Base-by-base conservation (phyloP, 2,797 vertebrate species). In the Lycodopsis pacificus region DNA sequence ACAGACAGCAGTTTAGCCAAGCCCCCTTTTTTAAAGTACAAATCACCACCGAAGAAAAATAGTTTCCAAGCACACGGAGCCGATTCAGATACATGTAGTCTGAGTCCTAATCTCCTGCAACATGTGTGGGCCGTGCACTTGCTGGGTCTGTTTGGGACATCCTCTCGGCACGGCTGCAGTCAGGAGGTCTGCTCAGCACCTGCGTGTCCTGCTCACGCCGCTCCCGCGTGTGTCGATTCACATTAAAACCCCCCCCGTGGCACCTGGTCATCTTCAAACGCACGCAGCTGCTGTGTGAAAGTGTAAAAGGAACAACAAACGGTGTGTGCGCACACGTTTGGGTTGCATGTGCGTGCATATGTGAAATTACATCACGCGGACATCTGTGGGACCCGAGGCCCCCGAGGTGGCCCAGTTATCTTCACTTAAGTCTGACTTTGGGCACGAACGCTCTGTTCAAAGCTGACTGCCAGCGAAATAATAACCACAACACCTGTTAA, bases 161-260 rank as follows among this genome's bases (percentile, higher is more conserved):
- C 84, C 85, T 90, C 85, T 89, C 95, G 92, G 93, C 90, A 92
- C 77, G 12, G 73, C 77, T 90, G 90, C 92, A 92, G 87, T 93
- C 89, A 13, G 80, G 80, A 71, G 66, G 75, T 79, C 83, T 65
- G 53, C 38, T 3, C 57, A 15, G 77, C 88, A 92, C 84, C 89
- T 88, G 89, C 74, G 82, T 5, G 73, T 86, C 79, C 73, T 4
- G 44, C 61, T 72, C 71, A 5, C 78, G 74, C 49, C 19, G 22
- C 73, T 64, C 65, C 20, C 19, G 57, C 57, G 42, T 68, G n/a
- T 22, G 81, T 86, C 7, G 2, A 72, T 78, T 73, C 59, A 32
- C 65, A 84, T 84, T 62, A 64, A 77, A 77, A 27, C 1, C 36
- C 57, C 59, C 25, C 59, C 25, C 3, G 48, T 22, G 71, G 59